These are phyloP conservation scores for Formicarius rufipectus DNA, from an alignment of 2,113 vertebrate species.

Conservation along the genomic window DNA sequence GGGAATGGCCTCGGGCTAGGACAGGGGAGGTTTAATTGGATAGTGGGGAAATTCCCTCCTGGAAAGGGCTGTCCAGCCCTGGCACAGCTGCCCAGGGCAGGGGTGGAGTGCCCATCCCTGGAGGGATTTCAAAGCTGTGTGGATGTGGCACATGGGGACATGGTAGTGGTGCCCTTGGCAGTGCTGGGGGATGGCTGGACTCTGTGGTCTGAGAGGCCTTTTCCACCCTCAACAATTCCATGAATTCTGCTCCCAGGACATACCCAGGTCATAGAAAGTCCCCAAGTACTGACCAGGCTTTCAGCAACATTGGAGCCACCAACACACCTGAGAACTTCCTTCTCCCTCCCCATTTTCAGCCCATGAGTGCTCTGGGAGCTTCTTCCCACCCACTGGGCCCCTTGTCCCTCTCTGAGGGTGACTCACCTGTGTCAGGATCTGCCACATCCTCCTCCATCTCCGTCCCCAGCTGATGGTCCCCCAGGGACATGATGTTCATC, in stretches of 20 bases:
- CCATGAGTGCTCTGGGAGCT: not conserved
- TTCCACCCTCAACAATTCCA: not conserved
- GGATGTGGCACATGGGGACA: not conserved
- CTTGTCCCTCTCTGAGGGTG: fast-evolving
- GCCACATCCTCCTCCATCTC: not conserved
- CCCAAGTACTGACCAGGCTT: not conserved
- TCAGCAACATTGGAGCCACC: not conserved
- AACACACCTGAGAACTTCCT: not conserved
- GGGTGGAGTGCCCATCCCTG: too few species aligned
- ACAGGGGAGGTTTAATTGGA: too few species aligned
- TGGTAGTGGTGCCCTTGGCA: not conserved
- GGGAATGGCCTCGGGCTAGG: fast-evolving
- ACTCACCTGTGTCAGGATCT: slow-evolving; percentile 46
- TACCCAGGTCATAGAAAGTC: not conserved
- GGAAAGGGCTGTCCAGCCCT: not conserved
- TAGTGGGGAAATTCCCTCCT: fast-evolving
- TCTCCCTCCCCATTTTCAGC: not conserved
- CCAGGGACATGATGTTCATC: slow-evolving; percentile 60
- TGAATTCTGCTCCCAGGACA: not conserved
- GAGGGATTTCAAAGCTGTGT: fast-evolving
- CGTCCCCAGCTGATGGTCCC: not conserved
- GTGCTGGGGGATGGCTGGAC: fast-evolving
- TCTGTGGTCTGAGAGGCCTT: fast-evolving
- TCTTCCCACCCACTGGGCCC: fast-evolving
- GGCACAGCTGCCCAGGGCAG: not conserved